phyloP scores from a whole-genome alignment of 2,113 vertebrate genomes.

The Myotis brandtii region DNA sequence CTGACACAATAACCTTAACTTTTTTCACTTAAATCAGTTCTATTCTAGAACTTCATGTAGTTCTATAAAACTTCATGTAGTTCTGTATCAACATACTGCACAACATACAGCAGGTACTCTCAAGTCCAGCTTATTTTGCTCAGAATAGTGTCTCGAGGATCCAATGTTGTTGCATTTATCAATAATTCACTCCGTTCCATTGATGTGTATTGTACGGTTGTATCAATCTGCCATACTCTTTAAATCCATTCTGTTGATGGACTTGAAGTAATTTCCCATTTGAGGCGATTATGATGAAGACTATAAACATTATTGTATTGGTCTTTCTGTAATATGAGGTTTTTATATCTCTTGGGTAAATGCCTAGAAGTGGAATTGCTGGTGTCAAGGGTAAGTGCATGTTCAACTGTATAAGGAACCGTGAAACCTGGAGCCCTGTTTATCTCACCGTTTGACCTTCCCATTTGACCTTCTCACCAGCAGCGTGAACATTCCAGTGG shows the following conservation, averaged over 20 bases:
- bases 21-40: not conserved
- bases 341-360: not conserved
- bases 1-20: not conserved
- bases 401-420: not conserved
- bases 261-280: not conserved
- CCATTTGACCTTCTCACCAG: not conserved
- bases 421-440: not conserved
- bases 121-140: not conserved
- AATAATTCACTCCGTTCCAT: not conserved
- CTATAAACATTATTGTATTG: not conserved
- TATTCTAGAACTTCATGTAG: not conserved
- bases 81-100: not conserved
- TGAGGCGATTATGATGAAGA: not conserved
- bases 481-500: not conserved
- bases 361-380: not conserved
- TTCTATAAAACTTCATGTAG: not conserved
- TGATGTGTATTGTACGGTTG: not conserved
- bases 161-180: not conserved
- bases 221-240: not conserved
- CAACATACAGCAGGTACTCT: not conserved
- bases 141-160: not conserved
- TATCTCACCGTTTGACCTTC: no score
- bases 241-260: slow-evolving; percentile 8
- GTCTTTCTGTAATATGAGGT: not conserved
- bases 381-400: not conserved